Conservation (phyloP, 2,113 vertebrate genomes). For the Melanocharis versteri region DNA sequence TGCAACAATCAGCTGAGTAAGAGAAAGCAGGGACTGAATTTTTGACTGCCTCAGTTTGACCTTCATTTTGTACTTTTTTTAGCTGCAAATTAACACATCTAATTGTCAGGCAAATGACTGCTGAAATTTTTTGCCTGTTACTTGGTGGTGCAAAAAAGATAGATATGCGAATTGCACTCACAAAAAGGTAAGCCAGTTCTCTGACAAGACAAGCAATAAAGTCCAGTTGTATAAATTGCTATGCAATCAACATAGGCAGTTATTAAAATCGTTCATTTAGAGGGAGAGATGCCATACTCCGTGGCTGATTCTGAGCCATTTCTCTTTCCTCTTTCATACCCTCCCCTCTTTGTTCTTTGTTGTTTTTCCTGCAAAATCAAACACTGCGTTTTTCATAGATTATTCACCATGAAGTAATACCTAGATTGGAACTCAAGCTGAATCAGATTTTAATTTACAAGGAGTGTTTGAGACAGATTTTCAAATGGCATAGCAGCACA, state of each 20-base stretch:
- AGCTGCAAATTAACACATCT: neutral
- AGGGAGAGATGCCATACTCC: neutral
- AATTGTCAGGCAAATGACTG: neutral
- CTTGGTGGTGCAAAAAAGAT: neutral
- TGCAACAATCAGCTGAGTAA: conserved; percentile 49
- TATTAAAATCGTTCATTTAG: neutral
- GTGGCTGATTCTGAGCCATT: neutral
- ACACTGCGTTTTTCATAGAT: neutral
- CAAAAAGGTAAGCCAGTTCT: neutral
- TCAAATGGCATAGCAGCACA: conserved; percentile 50
- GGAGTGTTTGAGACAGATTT: conserved; percentile 40
- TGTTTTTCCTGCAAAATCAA: neutral
- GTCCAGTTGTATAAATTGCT: neutral
- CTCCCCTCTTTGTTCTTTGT: neutral
- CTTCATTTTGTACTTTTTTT: conserved; percentile 38
- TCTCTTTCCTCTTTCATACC: neutral
- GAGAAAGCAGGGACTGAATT: conserved; percentile 6
- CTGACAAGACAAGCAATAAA: neutral
- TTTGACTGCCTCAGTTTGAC: neutral
- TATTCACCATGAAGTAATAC: conserved; percentile 31
- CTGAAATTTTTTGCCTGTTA: neutral
- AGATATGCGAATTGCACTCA: neutral
- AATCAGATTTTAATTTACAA: conserved; percentile 38
- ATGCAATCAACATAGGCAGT: neutral
- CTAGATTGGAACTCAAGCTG: neutral